Percentiles rank a stretch among this genome's conserved stretches.
Evolutionary conservation across 1,140 invertebrate genomes (phyloP).

Genomic region (Drosophila setifemur): DNA sequence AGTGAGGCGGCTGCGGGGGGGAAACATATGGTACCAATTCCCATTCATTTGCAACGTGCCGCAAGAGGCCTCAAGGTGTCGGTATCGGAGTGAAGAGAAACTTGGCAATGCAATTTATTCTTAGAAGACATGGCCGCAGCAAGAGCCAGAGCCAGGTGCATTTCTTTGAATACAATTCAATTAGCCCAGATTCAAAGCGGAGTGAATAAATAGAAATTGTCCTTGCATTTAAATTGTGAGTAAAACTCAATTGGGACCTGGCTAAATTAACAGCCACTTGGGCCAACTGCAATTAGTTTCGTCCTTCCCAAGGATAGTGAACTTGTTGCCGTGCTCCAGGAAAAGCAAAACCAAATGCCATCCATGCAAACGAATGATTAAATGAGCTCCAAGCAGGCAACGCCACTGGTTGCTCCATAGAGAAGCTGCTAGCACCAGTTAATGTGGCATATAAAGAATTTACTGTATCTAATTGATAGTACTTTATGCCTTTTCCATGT

Average conservation of each 20-base stretch:
- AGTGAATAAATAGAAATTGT: conserved; percentile 65
- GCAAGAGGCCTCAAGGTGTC: conserved; percentile 7
- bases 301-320: conserved; percentile 19
- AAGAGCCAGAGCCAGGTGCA: conserved; percentile 46
- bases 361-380: conserved; percentile 13
- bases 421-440: neutral
- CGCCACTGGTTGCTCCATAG: neutral
- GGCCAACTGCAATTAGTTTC: conserved; percentile 17
- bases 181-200: conserved; percentile 66
- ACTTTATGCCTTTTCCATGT: conserved; percentile 16
- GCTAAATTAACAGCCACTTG: conserved; percentile 49
- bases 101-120: conserved; percentile 43
- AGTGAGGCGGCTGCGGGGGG: conserved; percentile 5
- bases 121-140: conserved; percentile 25
- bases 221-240: conserved; percentile 45
- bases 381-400: neutral
- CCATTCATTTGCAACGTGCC: conserved; percentile 45
- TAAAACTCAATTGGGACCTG: conserved; percentile 29
- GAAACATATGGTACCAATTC: conserved; percentile 49
- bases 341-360: neutral
- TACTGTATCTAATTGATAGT: conserved; percentile 25
- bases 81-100: neutral
- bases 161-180: conserved; percentile 67
- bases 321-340: conserved; percentile 1
- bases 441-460: conserved; percentile 4